phyloP scores from a whole-genome alignment of 2,113 vertebrate species.

The Catharus bicknelli region DNA sequence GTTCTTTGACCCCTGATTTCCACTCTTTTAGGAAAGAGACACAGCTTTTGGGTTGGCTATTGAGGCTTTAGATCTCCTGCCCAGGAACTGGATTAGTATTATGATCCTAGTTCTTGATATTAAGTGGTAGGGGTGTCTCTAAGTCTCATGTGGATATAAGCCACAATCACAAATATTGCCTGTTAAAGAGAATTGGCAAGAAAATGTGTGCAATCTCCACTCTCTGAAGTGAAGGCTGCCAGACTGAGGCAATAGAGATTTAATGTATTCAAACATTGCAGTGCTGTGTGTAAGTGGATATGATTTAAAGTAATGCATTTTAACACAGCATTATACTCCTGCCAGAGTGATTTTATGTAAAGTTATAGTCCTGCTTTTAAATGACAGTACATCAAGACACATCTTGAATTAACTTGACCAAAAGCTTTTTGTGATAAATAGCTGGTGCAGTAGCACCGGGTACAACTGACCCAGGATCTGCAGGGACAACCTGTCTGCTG shows the following conservation, averaged over 20 bases:
- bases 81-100: not conserved
- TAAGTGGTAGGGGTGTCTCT: not conserved
- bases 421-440: constrained; percentile 36
- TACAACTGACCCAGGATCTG: not conserved
- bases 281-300: constrained; percentile 15
- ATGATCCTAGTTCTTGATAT: not conserved
- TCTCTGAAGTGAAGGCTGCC: not conserved
- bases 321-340: constrained; percentile 52
- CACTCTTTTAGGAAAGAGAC: not conserved
- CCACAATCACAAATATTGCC: not conserved
- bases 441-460: not conserved
- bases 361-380: constrained; percentile 51
- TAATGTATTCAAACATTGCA: constrained; percentile 52
- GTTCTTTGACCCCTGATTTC: not conserved
- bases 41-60: not conserved
- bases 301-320: constrained; percentile 68
- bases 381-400: constrained; percentile 32
- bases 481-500: not conserved
- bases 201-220: not conserved
- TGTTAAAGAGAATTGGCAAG: not conserved
- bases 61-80: not conserved
- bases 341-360: constrained; percentile 49
- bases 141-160: not conserved
- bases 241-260: not conserved
- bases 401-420: constrained; percentile 25